Evolutionary conservation across 2,888 invertebrate genomes (phyloP).

Genomic region (Dysmachus trigonus): DNA sequence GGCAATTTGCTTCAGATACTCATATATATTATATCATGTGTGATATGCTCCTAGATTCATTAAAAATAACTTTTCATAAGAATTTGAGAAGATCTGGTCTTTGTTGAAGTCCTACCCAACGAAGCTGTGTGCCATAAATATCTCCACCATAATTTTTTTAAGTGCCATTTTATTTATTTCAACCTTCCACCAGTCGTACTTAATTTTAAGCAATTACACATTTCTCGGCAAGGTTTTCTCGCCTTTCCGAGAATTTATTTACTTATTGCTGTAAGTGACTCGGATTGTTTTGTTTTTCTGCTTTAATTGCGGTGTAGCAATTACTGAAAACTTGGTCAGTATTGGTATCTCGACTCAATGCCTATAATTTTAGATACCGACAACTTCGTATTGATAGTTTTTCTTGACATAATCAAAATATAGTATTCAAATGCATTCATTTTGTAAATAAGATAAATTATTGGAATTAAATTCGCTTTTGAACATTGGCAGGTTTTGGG

Average conservation of each 20-base stretch:
- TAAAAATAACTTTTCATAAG: not conserved
- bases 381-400: no score
- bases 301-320: not conserved
- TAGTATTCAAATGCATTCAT: no score
- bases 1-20: not conserved
- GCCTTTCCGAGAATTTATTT: not conserved
- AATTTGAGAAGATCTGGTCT: not conserved
- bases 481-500: no score
- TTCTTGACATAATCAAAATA: no score
- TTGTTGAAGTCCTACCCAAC: not conserved
- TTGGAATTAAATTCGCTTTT: no score
- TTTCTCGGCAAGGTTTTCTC: not conserved
- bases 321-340: not conserved
- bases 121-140: slow-evolving; percentile 16
- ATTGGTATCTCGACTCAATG: not conserved
- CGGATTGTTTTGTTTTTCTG: not conserved
- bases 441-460: no score
- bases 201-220: not conserved
- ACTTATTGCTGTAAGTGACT: not conserved
- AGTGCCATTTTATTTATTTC: slow-evolving; percentile 17
- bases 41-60: not conserved
- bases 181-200: not conserved
- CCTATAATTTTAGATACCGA: not conserved
- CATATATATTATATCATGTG: not conserved
- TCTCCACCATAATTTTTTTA: not conserved